A percentile compares a stretch with the other conserved stretches of the same genome.
Evolutionary conservation across 1,140 invertebrate species (phyloP).

Genomic region (Zelostemma sp.): DNA sequence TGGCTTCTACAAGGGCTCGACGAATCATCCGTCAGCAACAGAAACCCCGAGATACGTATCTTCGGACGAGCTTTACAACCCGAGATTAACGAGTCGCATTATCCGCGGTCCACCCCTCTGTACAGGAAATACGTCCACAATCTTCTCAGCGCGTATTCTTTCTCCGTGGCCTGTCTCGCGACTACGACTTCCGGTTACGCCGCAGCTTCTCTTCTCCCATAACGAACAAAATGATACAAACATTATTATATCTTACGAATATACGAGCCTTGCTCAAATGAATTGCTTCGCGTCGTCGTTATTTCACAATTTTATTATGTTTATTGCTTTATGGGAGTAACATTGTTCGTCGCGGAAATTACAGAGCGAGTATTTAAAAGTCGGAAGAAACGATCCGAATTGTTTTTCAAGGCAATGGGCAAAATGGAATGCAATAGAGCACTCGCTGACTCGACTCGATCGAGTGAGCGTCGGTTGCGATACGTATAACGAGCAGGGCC

Average conservation of each 20-base stretch:
- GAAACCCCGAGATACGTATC: conserved; percentile 66
- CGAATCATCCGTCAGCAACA: conserved; percentile 66
- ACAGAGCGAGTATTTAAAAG: too few relatives aligned
- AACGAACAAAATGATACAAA: too few relatives aligned
- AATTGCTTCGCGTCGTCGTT: too few relatives aligned
- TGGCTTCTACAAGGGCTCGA: conserved; percentile 34
- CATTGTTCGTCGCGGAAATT: too few relatives aligned
- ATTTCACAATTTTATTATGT: too few relatives aligned
- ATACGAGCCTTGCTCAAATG: too few relatives aligned
- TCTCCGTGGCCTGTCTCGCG: conserved; percentile 29
- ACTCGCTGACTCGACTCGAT: background rate
- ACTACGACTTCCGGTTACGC: conserved; percentile 37
- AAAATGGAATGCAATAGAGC: background rate
- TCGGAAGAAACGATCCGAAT: too few relatives aligned
- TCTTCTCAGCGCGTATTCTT: conserved; percentile 46
- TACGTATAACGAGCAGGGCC: conserved; percentile 18
- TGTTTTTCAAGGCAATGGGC: too few relatives aligned
- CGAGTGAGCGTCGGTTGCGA: background rate
- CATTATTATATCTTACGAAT: too few relatives aligned
- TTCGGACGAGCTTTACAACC: conserved; percentile 61
- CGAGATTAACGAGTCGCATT: conserved; percentile 69
- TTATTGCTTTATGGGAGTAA: too few relatives aligned
- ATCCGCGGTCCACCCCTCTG: conserved; percentile 51
- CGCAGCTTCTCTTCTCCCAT: conserved; percentile 31
- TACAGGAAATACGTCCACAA: conserved; percentile 54